A percentile compares a stretch with the other conserved stretches of the same genome.
Conservation (phyloP, 2,113 vertebrate genomes). For the zebrafish (Danio rerio) region GRCz12tu NC_133186.1:36535001-36535500, state of each 20-base stretch:
- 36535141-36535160: slow-evolving; percentile 81
- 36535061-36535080: no score
- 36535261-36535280: slow-evolving; percentile 91
- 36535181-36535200: slow-evolving; percentile 87
- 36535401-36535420: slow-evolving; percentile 55
- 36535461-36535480: slow-evolving; percentile 4
- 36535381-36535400: neutral
- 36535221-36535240: slow-evolving; percentile 36
- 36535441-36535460: slow-evolving; percentile 73
- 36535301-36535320: slow-evolving; percentile 68
- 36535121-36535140: slow-evolving; percentile 81
- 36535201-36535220: slow-evolving; percentile 57
- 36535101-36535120: slow-evolving; percentile 93
- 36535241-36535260: slow-evolving; percentile 53
- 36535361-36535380: slow-evolving; percentile 22
- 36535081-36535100: slow-evolving; percentile 68
- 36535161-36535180: slow-evolving; percentile 84
- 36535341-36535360: slow-evolving; percentile 42
- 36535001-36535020: no score
- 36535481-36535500: neutral
- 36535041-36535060: no score
- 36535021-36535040: no score
- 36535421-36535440: slow-evolving; percentile 67
- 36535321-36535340: slow-evolving; percentile 59
- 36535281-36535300: slow-evolving; percentile 82